Conservation (phyloP, 2,797 vertebrate genomes). For the Iguana delicatissima region DNA sequence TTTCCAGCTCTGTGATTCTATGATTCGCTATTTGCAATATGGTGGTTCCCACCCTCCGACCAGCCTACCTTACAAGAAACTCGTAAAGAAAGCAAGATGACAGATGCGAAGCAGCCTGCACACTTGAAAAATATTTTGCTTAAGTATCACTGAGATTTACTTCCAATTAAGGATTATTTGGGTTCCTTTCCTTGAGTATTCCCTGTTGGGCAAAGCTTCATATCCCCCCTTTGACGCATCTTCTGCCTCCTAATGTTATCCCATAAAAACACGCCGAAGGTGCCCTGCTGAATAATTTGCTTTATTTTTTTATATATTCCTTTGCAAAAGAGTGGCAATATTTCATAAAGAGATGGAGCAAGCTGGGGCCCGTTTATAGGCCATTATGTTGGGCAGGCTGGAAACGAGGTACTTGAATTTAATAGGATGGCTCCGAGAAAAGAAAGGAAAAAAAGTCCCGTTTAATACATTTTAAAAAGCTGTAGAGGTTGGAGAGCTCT, state of each 20-base stretch:
- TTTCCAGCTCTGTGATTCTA: no score
- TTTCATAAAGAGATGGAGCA: conserved; percentile 74
- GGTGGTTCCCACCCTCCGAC: no score
- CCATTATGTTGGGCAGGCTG: conserved; percentile 58
- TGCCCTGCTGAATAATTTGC: conserved; percentile 70
- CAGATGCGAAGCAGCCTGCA: neutral
- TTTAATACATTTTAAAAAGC: conserved; percentile 51
- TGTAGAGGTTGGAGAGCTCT: no score
- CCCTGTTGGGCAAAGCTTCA: rapidly evolving
- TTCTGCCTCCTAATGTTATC: conserved; percentile 21
- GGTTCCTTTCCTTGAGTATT: rapidly evolving
- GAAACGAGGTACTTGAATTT: conserved; percentile 58
- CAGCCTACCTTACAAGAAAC: no score
- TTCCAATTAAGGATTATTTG: neutral
- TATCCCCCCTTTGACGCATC: rapidly evolving
- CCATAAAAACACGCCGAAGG: conserved; percentile 51
- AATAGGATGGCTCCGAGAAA: conserved; percentile 54
- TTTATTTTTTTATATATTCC: conserved; percentile 31
- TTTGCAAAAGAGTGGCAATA: conserved; percentile 72
- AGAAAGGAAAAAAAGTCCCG: conserved; percentile 21
- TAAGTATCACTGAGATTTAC: neutral
- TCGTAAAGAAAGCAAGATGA: no score
- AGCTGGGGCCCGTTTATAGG: conserved; percentile 49
- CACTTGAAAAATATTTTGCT: neutral
- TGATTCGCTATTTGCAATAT: no score